A percentile compares a stretch with the other conserved stretches of the same genome.
phyloP scores from a whole-genome alignment of 2,113 vertebrate genomes.

The Mustelus asterias region DNA sequence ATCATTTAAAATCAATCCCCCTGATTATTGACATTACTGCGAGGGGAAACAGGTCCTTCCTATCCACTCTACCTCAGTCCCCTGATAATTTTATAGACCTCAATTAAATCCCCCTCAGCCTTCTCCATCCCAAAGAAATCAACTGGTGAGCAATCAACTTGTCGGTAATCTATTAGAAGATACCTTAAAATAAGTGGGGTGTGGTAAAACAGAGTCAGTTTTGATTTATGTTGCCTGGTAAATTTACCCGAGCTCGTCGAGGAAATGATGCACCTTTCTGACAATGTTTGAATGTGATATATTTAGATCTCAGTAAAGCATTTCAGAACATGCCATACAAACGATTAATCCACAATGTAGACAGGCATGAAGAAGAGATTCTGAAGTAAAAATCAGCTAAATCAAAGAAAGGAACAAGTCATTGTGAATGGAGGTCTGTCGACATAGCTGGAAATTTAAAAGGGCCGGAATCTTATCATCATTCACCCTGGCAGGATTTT shows the following conservation, averaged over 20 bases:
- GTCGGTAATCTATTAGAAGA: neutral
- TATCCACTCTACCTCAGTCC: neutral
- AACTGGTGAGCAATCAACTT: neutral
- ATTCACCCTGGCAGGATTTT: too few relatives aligned
- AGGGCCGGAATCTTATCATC: too few relatives aligned
- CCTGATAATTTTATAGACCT: neutral
- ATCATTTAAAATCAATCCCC: neutral
- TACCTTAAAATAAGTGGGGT: neutral
- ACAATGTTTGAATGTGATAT: neutral
- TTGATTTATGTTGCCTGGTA: neutral
- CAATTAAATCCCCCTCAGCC: neutral
- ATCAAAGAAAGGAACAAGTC: neutral
- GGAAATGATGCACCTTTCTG: neutral
- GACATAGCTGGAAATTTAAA: neutral
- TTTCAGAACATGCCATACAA: neutral
- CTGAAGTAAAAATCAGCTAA: neutral
- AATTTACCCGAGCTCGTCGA: neutral
- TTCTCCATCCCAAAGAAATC: neutral
- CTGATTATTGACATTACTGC: neutral
- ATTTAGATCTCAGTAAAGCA: conserved; percentile 8
- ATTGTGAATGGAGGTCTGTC: neutral
- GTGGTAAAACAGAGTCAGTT: neutral
- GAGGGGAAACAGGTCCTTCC: neutral
- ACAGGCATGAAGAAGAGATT: neutral
- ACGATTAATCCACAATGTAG: neutral